These are phyloP conservation scores for Dione juno DNA, from an alignment of 2,888 invertebrate genomes.

Conservation along the genomic window DNA sequence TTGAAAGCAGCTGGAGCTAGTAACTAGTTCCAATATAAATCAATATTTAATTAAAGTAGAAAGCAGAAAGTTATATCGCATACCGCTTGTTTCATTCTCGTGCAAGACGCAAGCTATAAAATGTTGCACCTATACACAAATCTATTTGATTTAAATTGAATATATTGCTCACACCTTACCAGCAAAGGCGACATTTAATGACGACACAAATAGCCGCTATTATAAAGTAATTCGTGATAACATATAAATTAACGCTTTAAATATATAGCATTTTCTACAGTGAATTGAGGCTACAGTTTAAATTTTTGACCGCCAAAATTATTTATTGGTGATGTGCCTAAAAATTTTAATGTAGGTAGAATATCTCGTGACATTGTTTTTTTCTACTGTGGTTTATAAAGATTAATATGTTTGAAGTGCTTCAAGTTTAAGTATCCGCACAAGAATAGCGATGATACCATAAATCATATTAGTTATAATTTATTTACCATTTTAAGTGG, in stretches of 20 bases:
- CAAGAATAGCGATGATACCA: background rate
- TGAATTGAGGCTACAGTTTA: no score
- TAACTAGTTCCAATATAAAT: constrained; percentile 26
- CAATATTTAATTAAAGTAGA: constrained; percentile 31
- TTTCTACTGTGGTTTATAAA: no score
- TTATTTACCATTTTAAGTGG: background rate
- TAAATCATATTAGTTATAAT: background rate
- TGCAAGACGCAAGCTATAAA: constrained; percentile 21
- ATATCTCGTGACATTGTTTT: no score
- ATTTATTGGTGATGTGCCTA: no score
- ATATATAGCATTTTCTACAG: background rate
- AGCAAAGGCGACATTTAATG: constrained; percentile 16
- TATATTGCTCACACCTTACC: constrained; percentile 19
- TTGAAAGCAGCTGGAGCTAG: constrained; percentile 1
- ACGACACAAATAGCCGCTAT: background rate
- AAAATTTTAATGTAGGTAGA: no score
- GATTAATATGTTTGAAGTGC: background rate
- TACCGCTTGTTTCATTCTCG: constrained; percentile 24
- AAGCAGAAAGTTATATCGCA: constrained; percentile 31
- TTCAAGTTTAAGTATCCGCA: background rate
- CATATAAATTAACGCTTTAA: background rate
- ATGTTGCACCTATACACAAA: constrained; percentile 51
- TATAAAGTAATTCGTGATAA: background rate
- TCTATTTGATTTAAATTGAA: constrained; percentile 52
- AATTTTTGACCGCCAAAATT: no score